These are phyloP conservation scores for Cotesia typhae DNA, from an alignment of 1,140 invertebrate genomes.

Conservation along the genomic window DNA sequence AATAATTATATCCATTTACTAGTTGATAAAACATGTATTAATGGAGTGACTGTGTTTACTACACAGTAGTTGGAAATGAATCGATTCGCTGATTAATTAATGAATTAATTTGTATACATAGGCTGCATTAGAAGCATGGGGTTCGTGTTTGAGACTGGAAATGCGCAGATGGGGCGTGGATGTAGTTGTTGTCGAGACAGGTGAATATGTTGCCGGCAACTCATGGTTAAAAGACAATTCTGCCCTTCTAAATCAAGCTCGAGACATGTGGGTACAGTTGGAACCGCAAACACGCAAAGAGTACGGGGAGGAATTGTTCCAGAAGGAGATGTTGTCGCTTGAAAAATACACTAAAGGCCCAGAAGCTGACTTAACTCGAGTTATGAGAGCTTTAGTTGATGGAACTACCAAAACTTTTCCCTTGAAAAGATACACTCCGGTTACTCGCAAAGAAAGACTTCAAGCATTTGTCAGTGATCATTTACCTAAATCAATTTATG, in stretches of 20 bases:
- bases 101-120: slow-evolving; percentile 56
- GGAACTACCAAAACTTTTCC: slow-evolving; percentile 82
- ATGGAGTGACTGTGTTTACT: no score
- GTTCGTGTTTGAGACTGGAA: slow-evolving; percentile 82
- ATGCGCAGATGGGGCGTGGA: slow-evolving; percentile 79
- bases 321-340: slow-evolving; percentile 76
- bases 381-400: slow-evolving; percentile 76
- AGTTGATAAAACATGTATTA: no score
- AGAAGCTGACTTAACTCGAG: slow-evolving; percentile 76
- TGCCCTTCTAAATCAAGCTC: slow-evolving; percentile 77
- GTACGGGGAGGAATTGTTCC: slow-evolving; percentile 84
- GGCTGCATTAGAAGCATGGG: slow-evolving; percentile 82
- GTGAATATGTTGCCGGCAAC: slow-evolving; percentile 80
- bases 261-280: slow-evolving; percentile 81
- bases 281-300: slow-evolving; percentile 78
- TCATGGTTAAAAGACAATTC: slow-evolving; percentile 77
- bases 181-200: slow-evolving; percentile 82
- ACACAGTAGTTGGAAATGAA: no score
- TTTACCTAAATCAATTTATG: slow-evolving; percentile 78
- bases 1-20: slow-evolving; percentile 1
- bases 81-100: background rate
- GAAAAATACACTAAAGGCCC: slow-evolving; percentile 79
- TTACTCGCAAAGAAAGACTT: slow-evolving; percentile 77
- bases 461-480: slow-evolving; percentile 81
- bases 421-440: slow-evolving; percentile 80